Conservation (phyloP, 2,113 vertebrate species). For the Apistogramma diplotaenia region DNA sequence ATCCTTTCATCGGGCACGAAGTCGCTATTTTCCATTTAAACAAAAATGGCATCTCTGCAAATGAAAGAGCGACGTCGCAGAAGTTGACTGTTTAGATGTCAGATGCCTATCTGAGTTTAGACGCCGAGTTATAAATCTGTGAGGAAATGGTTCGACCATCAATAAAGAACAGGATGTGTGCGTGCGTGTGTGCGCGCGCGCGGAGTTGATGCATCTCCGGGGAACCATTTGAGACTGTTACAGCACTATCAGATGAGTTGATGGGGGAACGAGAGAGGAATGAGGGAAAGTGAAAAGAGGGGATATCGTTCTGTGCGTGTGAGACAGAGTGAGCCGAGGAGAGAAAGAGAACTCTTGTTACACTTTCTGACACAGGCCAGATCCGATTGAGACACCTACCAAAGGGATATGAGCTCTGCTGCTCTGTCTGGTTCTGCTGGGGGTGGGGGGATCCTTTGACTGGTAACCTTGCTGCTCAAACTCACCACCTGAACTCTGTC, state of each 20-base stretch:
- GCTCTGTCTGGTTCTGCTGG: slow-evolving; percentile 34
- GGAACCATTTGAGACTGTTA: slow-evolving; percentile 68
- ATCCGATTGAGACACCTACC: slow-evolving; percentile 57
- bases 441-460: slow-evolving; percentile 2
- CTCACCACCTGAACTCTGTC: slow-evolving; percentile 45
- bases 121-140: slow-evolving; percentile 43
- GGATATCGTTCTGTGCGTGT: slow-evolving; percentile 12
- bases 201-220: slow-evolving; percentile 54
- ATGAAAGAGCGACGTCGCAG: neutral
- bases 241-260: slow-evolving; percentile 64
- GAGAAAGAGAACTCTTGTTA: slow-evolving; percentile 53
- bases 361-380: slow-evolving; percentile 55
- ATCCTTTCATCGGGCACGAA: slow-evolving; percentile 9
- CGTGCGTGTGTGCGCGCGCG: slow-evolving; percentile 23
- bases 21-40: slow-evolving; percentile 19
- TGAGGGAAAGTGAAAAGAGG: slow-evolving; percentile 22
- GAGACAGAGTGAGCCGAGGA: slow-evolving; percentile 29
- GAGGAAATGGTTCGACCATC: slow-evolving; percentile 27
- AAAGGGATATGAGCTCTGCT: slow-evolving; percentile 45
- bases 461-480: slow-evolving; percentile 26
- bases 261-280: slow-evolving; percentile 21
- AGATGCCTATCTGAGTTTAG: slow-evolving; percentile 32
- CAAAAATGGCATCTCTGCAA: slow-evolving; percentile 27
- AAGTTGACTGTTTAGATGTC: slow-evolving; percentile 38
- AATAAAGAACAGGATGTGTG: slow-evolving; percentile 33